Evolutionary conservation across 2,113 vertebrate species (phyloP), one percentile per base, ranked within the genome.

Genomic region (Mola mola): DNA sequence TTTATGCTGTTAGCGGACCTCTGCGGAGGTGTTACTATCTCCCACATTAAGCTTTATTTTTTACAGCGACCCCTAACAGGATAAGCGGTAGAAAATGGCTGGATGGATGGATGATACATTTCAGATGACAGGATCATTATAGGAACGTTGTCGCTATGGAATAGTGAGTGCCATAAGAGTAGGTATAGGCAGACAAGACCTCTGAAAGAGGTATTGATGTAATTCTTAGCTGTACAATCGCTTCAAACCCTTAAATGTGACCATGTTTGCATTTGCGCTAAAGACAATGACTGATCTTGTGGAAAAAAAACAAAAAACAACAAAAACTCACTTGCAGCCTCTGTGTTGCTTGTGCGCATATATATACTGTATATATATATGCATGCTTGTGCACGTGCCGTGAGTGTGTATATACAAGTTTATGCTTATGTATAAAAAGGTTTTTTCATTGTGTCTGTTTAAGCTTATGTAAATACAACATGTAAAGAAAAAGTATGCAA

Each of bases 61-160:
- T n/a, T n/a, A n/a, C n/a, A n/a, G n/a, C n/a, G n/a, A n/a, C n/a
- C n/a, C n/a, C n/a, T n/a, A n/a, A n/a, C n/a, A n/a, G n/a, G n/a
- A n/a, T n/a, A n/a, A n/a, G n/a, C n/a, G n/a, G n/a, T n/a, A n/a
- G n/a, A n/a, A n/a, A n/a, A n/a, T n/a, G n/a, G n/a, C n/a, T n/a
- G n/a, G n/a, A n/a, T n/a, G n/a, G n/a, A n/a, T n/a, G n/a, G n/a
- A n/a, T n/a, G n/a, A n/a, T n/a, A 19, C 28, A 17, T 57, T 29
- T 57, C 33, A 49, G 29, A 8, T 50, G 44, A 19, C 38, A 8
- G 37, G 44, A 51, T 22, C 22, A 7, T 61, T 22, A 43, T 9
- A 44, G 48, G 53, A 50, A 25, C 19, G 66, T 13, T 59, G 61
- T 72, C 37, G 70, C 79, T 43, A 12, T 66, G 28, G 31, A 9